These are phyloP conservation scores for Babylonia areolata DNA, from an alignment of 1,140 invertebrate species.

Conservation along the genomic window DNA sequence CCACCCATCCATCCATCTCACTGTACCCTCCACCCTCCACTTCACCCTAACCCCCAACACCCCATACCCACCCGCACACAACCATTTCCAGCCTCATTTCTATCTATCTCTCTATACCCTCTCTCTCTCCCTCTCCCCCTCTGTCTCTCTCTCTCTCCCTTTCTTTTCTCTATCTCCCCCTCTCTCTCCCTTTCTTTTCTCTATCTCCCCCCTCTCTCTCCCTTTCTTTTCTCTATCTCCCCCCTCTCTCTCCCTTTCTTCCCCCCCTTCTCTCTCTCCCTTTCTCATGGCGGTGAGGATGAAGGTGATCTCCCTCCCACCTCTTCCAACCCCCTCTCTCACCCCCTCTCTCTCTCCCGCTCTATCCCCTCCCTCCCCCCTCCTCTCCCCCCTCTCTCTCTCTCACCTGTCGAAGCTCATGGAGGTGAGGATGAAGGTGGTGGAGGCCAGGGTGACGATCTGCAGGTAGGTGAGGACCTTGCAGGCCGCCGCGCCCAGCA, in stretches of 20 bases:
- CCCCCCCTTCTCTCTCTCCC: not conserved
- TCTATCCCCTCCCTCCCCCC: not conserved
- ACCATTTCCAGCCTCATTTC: too few species aligned
- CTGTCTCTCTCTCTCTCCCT: too few species aligned
- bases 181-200: too few species aligned
- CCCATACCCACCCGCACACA: too few species aligned
- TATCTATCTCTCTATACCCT: too few species aligned
- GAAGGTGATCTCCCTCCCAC: not conserved
- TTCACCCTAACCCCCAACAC: too few species aligned
- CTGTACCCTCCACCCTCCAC: too few species aligned
- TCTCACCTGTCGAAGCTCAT: slow-evolving; percentile 74
- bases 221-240: not conserved
- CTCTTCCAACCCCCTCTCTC: not conserved
- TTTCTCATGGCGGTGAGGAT: too few species aligned
- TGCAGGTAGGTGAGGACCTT: slow-evolving; percentile 76
- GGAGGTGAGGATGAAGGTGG: slow-evolving; percentile 76
- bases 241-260: not conserved
- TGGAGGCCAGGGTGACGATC: slow-evolving; percentile 76
- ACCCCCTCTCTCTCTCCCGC: not conserved
- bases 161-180: too few species aligned
- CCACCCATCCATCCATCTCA: too few species aligned
- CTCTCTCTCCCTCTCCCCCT: too few species aligned
- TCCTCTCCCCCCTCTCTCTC: not conserved
- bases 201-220: too few species aligned
- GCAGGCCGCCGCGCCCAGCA: slow-evolving; percentile 73